Conservation (phyloP, 2,888 invertebrate species). For the Prionchulus punctatus region DNA sequence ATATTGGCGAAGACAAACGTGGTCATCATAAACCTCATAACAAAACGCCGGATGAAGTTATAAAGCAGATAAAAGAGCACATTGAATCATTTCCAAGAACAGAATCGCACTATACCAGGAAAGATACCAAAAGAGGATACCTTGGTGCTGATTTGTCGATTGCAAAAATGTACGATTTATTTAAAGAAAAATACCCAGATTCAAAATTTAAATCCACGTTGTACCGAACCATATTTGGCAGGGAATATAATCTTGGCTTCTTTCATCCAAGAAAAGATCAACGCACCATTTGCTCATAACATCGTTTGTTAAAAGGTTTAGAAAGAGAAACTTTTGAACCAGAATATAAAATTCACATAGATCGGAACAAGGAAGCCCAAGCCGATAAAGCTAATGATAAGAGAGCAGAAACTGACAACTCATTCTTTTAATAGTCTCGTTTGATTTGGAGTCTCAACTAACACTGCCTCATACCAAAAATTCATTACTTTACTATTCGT, state of each 20-base stretch:
- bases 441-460: too few relatives aligned
- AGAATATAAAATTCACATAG: too few relatives aligned
- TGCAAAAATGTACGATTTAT: constrained; percentile 9
- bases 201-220: background rate
- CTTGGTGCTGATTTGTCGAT: background rate
- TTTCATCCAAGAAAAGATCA: constrained; percentile 9
- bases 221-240: constrained; percentile 4
- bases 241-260: constrained; percentile 9
- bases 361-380: too few relatives aligned
- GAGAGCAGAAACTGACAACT: too few relatives aligned
- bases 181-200: constrained; percentile 4
- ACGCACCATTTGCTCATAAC: background rate
- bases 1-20: constrained; percentile 3
- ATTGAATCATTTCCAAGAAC: constrained; percentile 8
- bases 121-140: background rate
- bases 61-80: constrained; percentile 2
- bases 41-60: constrained; percentile 1
- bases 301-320: too few relatives aligned
- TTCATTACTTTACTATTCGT: too few relatives aligned
- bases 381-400: too few relatives aligned
- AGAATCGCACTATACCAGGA: constrained; percentile 7
- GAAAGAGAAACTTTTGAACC: too few relatives aligned
- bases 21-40: constrained; percentile 4
- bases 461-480: too few relatives aligned
- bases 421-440: too few relatives aligned